Percentiles rank a stretch among this genome's conserved stretches.
Evolutionary conservation across 1,140 invertebrate genomes (phyloP).

Genomic region (Eupristina koningsbergeri): DNA sequence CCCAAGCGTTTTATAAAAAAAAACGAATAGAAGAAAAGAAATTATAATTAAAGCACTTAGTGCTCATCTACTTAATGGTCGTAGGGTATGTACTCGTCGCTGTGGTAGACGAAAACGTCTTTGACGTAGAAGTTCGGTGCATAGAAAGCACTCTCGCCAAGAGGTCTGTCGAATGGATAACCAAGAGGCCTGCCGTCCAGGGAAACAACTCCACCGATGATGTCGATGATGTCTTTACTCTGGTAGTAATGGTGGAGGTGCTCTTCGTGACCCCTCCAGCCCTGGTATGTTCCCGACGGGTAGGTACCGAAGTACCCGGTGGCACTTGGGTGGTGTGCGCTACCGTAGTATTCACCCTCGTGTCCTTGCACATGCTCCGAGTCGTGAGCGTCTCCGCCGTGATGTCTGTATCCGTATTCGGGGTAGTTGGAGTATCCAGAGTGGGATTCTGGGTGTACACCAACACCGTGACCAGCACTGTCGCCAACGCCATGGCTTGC

Average conservation of each 20-base stretch:
- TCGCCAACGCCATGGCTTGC: neutral
- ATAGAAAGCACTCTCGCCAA: slow-evolving; percentile 64
- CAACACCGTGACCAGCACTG: slow-evolving; percentile 25
- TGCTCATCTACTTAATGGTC: slow-evolving; percentile 32
- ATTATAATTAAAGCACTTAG: slow-evolving; percentile 41
- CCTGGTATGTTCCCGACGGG: slow-evolving; percentile 49
- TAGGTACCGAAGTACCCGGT: slow-evolving; percentile 57
- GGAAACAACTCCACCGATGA: slow-evolving; percentile 67
- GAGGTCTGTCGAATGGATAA: slow-evolving; percentile 73
- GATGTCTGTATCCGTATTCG: neutral
- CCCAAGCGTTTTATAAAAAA: neutral
- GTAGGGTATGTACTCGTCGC: slow-evolving; percentile 55
- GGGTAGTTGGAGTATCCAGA: neutral
- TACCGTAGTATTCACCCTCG: slow-evolving; percentile 48
- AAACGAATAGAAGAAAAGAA: slow-evolving; percentile 12
- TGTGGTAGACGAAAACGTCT: slow-evolving; percentile 70
- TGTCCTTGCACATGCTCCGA: slow-evolving; percentile 42
- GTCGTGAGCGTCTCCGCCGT: slow-evolving; percentile 21
- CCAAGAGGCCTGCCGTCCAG: slow-evolving; percentile 71
- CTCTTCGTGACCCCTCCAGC: slow-evolving; percentile 54
- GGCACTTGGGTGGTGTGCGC: slow-evolving; percentile 58
- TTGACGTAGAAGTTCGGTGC: slow-evolving; percentile 69
- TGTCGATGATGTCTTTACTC: slow-evolving; percentile 58
- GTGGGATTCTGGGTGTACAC: neutral
- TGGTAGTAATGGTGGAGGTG: slow-evolving; percentile 60